Percentiles rank a stretch among this genome's conserved stretches.
Evolutionary conservation across 2,888 invertebrate species (phyloP).

Genomic region (Vanessa cardui): DNA sequence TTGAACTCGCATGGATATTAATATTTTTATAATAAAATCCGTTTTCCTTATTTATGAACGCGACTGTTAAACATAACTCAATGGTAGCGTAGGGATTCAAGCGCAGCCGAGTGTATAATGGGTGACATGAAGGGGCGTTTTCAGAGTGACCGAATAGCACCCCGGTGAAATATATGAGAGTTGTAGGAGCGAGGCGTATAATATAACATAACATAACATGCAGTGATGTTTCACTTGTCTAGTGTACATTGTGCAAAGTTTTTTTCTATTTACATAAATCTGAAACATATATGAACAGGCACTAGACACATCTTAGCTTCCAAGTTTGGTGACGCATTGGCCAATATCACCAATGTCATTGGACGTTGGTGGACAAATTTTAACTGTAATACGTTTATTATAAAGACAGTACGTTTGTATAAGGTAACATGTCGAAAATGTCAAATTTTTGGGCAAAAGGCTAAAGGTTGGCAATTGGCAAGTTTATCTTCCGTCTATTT

Average conservation of each 20-base stretch:
- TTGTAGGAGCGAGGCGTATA: slow-evolving; percentile 53
- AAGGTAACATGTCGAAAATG: too few species aligned
- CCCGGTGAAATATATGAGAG: slow-evolving; percentile 64
- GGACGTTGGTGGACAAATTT: too few species aligned
- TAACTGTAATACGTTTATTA: too few species aligned
- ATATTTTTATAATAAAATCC: slow-evolving; percentile 44
- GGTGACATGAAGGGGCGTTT: slow-evolving; percentile 72
- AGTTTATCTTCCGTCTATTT: too few species aligned
- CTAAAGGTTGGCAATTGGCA: too few species aligned
- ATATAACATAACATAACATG: slow-evolving; percentile 4
- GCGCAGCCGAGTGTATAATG: slow-evolving; percentile 75
- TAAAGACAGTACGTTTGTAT: too few species aligned
- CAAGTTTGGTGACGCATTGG: too few species aligned
- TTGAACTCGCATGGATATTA: slow-evolving; percentile 31
- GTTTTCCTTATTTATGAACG: slow-evolving; percentile 51
- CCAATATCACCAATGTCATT: too few species aligned
- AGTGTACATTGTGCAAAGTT: not conserved
- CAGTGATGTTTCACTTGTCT: not conserved
- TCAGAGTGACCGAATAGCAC: slow-evolving; percentile 69
- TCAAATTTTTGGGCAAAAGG: too few species aligned
- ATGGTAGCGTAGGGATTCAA: slow-evolving; percentile 68
- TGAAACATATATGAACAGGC: too few species aligned
- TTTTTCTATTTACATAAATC: not conserved
- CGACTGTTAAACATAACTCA: slow-evolving; percentile 74
- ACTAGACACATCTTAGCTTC: too few species aligned